Conservation (phyloP, 2,797 vertebrate species). For the Synaphobranchus kaupii region DNA sequence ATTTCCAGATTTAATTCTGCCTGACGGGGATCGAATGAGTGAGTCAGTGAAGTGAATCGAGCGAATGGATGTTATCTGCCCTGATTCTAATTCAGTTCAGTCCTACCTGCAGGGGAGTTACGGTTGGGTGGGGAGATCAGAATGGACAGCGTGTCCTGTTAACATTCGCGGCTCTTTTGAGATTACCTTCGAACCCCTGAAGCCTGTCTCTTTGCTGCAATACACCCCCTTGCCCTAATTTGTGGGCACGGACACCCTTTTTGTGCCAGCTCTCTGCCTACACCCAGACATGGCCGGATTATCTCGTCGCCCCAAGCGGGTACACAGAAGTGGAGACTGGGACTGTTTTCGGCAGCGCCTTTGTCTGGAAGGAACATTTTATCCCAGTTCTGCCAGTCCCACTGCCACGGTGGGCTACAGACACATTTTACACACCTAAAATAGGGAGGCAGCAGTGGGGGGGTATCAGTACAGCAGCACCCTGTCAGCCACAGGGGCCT, state of each 20-base stretch:
- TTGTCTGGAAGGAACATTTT: not conserved
- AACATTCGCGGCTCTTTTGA: not conserved
- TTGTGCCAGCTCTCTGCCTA: not conserved
- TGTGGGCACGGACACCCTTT: not conserved
- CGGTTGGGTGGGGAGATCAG: not conserved
- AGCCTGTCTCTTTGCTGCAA: not conserved
- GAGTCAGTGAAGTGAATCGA: not conserved
- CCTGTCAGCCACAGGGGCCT: slow-evolving; percentile 47
- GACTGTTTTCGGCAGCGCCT: too few species aligned
- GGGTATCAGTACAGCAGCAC: not conserved
- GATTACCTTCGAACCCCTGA: not conserved
- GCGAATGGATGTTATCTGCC: not conserved
- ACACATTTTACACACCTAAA: not conserved
- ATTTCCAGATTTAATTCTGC: not conserved
- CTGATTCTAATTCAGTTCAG: not conserved
- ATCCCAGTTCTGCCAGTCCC: not conserved
- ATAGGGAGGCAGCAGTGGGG: not conserved
- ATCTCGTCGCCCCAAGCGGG: slow-evolving; percentile 2
- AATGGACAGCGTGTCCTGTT: not conserved
- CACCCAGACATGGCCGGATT: slow-evolving; percentile 38
- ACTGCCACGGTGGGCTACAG: not conserved
- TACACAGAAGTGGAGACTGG: not conserved
- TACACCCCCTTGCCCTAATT: not conserved
- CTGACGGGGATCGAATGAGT: not conserved
- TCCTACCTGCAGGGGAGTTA: not conserved